Base-by-base conservation (phyloP, 2,888 invertebrate genomes). In the Diabrotica balteata region DNA sequence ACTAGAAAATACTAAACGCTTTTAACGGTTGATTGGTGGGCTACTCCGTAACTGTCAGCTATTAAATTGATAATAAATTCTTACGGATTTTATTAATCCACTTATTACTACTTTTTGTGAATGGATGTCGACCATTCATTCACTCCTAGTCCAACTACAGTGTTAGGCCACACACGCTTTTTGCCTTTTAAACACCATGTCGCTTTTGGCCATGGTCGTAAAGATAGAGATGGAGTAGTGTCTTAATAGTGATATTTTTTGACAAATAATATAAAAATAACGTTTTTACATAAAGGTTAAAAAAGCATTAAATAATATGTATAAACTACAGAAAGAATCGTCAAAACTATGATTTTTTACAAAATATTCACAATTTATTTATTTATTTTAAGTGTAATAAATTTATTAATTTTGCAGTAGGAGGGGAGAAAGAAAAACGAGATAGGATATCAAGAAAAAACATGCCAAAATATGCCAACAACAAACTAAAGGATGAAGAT, bases 71-170 rank as follows among this genome's bases (percentile, higher is more conserved):
- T 22, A 62, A 54, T 63, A 55, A 47, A 51, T 44, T 53, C 7
- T 54, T 65, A 59, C 52, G 58, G 65, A 65, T 66, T 61, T 65
- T 53, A 65, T 54, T 69, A 69, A 69, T 66, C 59, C 63, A 66
- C 66, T 69, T 62, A 58, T 53, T 59, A 58, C 44, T 47, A 50
- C 32, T 54, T 62, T 61, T 66, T 59, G 49, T 66, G 59, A 66
- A 69, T 66, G 68, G 59, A 65, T 55, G 49, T 54, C 53, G 50
- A 59, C 55, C 52, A 55, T 69, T 62, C 64, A 63, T 66, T 66
- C 65, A 63, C 43, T 66, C 54, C 7, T 63, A 11, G 46, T 54
- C n/a, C 32, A 32, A 32, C 17, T 51, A 11, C 50, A 52, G 50
- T 45, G 57, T 53, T 58, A 9, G 63, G 58, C 58, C 63, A 63